Evolutionary conservation across 2,888 invertebrate genomes (phyloP), one percentile per base, ranked within the genome.

Genomic region (Tipula confusa): DNA sequence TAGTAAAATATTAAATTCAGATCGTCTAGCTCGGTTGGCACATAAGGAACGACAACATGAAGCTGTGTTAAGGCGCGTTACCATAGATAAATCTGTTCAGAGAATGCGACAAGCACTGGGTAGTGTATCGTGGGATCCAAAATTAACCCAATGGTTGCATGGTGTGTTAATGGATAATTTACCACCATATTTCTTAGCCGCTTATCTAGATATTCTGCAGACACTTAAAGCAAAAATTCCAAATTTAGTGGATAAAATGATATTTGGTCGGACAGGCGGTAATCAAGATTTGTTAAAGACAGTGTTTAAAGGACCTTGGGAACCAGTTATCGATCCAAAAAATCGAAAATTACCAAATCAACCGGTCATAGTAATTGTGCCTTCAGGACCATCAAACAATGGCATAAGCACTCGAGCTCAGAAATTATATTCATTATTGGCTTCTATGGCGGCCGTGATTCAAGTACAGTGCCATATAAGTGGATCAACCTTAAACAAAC

Each of bases 151-250:
- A 86, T 96, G 96, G 96, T 88, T 96, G 36, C 96, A 96, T 88
- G 90, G 91, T 79, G 88, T 94, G 9, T 88, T 96, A 6, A 91
- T 95, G 85, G 95, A 95, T 85, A 90, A 92, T 86, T 89, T 95
- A 81, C 93, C 92, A 83, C 91, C 91, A 18, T 91, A 91, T 4
- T 94, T 94, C 87, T 91, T 96, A 85, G 92, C 93, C 0, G 92
- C 93, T 6, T 96, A 96, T 88, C 90, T 96, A 18, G 95, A 96
- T 87, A 93, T 95, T 82, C 88, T 96, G 85, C 95, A 95, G 90
- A 94, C 93, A 0, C 87, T 94, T 18, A 92, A 93, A 87, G 89
- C 91, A 11, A 93, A 95, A 90, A 89, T 95, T 84, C 95, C 96
- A 0, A 91, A 91, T 18, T 90, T 95, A 29, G 91, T 95, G 5